phyloP scores from a whole-genome alignment of 2,888 invertebrate species.

The Athalia cordata region DNA sequence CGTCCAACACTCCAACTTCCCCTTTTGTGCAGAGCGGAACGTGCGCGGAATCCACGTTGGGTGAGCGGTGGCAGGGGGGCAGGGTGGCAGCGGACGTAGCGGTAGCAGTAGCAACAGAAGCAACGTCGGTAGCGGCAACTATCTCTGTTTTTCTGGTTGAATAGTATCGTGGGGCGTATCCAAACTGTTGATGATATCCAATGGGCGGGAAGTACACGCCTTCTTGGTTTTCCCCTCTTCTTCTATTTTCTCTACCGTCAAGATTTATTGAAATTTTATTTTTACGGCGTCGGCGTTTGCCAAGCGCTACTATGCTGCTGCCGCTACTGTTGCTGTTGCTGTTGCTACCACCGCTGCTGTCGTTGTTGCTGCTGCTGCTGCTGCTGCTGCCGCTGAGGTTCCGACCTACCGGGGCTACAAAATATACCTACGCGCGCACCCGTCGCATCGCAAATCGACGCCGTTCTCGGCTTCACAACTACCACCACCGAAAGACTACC shows the following conservation, averaged over 20 bases:
- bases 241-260: slow-evolving; percentile 57
- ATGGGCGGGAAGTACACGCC: slow-evolving; percentile 65
- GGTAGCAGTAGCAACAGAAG: too few species aligned
- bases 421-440: too few species aligned
- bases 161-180: slow-evolving; percentile 61
- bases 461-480: too few species aligned
- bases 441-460: too few species aligned
- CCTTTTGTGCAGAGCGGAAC: too few species aligned
- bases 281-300: slow-evolving; percentile 70
- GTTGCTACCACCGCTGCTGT: slow-evolving; percentile 29
- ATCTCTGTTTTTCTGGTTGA: slow-evolving; percentile 64
- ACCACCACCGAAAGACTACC: too few species aligned
- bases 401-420: too few species aligned
- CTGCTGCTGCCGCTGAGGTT: too few species aligned
- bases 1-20: too few species aligned
- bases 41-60: too few species aligned
- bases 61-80: too few species aligned
- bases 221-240: slow-evolving; percentile 64
- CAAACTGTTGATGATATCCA: slow-evolving; percentile 61
- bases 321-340: neutral
- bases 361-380: neutral
- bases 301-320: neutral
- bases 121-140: slow-evolving; percentile 17
- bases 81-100: too few species aligned
- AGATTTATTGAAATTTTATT: slow-evolving; percentile 75